Conservation (phyloP, 2,888 invertebrate species). For the Eledona agricola region DNA sequence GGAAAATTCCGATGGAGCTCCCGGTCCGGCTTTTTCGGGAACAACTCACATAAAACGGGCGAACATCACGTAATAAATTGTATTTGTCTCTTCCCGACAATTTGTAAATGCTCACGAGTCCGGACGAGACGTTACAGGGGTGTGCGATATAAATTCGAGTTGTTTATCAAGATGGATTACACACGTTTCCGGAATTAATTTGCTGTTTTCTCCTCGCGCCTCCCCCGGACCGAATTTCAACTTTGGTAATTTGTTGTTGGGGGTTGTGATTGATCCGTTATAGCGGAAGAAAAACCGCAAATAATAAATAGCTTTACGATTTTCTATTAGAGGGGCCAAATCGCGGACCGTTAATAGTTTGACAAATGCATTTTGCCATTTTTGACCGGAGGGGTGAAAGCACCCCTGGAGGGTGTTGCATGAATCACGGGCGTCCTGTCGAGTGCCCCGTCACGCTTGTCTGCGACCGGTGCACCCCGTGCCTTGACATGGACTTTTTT, state of each 20-base stretch:
- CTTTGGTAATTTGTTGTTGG: slow-evolving; percentile 30
- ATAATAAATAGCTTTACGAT: slow-evolving; percentile 29
- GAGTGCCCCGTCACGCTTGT: slow-evolving; percentile 35
- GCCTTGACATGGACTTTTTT: too few species aligned
- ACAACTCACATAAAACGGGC: slow-evolving; percentile 31
- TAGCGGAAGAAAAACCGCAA: slow-evolving; percentile 23
- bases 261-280: slow-evolving; percentile 25
- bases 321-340: slow-evolving; percentile 34
- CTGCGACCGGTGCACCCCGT: slow-evolving; percentile 14
- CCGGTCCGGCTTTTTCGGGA: not conserved
- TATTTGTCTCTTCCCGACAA: slow-evolving; percentile 46
- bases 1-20: too few species aligned
- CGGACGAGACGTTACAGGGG: slow-evolving; percentile 16
- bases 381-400: slow-evolving; percentile 42
- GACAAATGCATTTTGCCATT: slow-evolving; percentile 50
- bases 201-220: slow-evolving; percentile 41
- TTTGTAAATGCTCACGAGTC: slow-evolving; percentile 45
- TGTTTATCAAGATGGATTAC: slow-evolving; percentile 44
- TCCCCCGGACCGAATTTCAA: slow-evolving; percentile 17
- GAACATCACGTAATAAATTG: slow-evolving; percentile 48
- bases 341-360: slow-evolving; percentile 46
- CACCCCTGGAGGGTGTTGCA: slow-evolving; percentile 36
- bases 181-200: slow-evolving; percentile 49
- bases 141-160: slow-evolving; percentile 33
- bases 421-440: slow-evolving; percentile 39